These are phyloP conservation scores for Hypomecis atomaria DNA, from an alignment of 2,888 invertebrate species.

Conservation along the genomic window DNA sequence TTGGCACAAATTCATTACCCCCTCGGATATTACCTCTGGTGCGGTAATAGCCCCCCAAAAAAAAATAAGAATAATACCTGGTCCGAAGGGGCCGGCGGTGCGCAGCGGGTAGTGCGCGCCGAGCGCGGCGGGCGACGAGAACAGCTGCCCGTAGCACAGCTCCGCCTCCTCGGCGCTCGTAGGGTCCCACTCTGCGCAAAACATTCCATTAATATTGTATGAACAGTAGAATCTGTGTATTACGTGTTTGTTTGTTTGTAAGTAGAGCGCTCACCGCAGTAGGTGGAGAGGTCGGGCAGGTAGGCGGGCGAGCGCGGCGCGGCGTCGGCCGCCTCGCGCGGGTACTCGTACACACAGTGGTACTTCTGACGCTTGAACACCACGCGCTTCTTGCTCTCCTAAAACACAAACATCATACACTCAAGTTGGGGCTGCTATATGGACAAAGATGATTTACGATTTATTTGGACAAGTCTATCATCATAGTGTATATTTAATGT, in stretches of 20 bases:
- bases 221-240: no score
- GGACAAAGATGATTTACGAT: no score
- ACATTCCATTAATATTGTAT: not conserved
- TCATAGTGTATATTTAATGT: no score
- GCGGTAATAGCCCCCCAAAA: no score
- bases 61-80: conserved; percentile 49
- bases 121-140: conserved; percentile 65
- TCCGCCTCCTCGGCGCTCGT: conserved; percentile 74
- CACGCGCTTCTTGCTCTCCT: conserved; percentile 89
- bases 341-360: conserved; percentile 94
- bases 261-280: conserved; percentile 70
- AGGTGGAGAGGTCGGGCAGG: conserved; percentile 81
- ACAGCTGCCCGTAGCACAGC: conserved; percentile 76
- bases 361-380: conserved; percentile 93
- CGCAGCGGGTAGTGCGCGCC: conserved; percentile 70
- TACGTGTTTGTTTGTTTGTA: not conserved
- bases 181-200: conserved; percentile 73
- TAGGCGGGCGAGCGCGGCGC: conserved; percentile 67
- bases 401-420: conserved; percentile 16
- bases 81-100: conserved; percentile 68
- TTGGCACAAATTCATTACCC: no score
- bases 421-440: no score
- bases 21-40: no score
- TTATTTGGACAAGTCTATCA: no score
- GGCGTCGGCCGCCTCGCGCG: conserved; percentile 86